phyloP scores from a whole-genome alignment of 2,888 invertebrate genomes.

The Limnephilus marmoratus region DNA sequence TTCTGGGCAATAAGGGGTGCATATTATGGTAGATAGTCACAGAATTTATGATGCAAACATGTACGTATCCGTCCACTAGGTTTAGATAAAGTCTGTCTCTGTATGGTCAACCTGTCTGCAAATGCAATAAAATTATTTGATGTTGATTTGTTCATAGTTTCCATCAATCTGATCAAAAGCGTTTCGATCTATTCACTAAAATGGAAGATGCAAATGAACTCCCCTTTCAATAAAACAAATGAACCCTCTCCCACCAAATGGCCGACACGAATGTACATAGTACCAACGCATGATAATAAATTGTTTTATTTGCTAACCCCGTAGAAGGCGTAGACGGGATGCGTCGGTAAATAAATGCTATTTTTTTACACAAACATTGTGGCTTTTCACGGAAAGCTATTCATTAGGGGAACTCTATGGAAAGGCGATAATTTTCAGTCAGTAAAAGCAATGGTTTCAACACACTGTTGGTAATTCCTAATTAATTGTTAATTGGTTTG shows the following conservation, averaged over 20 bases:
- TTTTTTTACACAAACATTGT: constrained; percentile 20
- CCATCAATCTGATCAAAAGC: not conserved
- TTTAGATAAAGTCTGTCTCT: not conserved
- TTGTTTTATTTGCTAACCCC: not conserved
- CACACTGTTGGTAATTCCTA: not conserved
- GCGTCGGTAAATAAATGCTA: not conserved
- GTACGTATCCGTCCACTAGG: not conserved
- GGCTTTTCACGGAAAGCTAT: constrained; percentile 20
- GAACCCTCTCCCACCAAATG: constrained; percentile 15
- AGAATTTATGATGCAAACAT: too few species aligned
- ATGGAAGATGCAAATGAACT: constrained; percentile 5
- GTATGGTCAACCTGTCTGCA: not conserved
- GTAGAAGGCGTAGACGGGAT: not conserved
- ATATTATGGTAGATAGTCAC: too few species aligned
- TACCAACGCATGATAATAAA: not conserved
- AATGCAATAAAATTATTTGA: not conserved
- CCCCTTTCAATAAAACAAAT: not conserved
- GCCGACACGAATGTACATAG: not conserved
- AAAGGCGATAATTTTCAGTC: not conserved
- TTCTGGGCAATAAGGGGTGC: too few species aligned
- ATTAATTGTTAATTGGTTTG: not conserved
- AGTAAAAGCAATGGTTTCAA: not conserved
- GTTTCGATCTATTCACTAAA: not conserved
- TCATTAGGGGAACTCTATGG: not conserved
- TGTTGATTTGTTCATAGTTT: not conserved